Percentiles rank a stretch among this genome's conserved stretches.
Conservation (phyloP, 2,797 vertebrate genomes). For the Florisuga fusca region DNA sequence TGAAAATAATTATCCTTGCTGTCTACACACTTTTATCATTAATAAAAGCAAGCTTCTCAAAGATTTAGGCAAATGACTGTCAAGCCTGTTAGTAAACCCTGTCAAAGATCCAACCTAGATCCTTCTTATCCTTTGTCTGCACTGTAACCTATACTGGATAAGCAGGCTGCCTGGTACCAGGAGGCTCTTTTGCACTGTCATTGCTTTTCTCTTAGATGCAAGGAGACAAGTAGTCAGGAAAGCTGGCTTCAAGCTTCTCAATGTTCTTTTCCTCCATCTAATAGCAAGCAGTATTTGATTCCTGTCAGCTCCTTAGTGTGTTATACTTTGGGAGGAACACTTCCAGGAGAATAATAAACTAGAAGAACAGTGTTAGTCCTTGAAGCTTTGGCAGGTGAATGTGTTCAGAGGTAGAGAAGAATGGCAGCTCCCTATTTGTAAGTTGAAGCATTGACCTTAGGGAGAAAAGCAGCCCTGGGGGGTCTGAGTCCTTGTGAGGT, state of each 20-base stretch:
- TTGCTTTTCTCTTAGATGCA: neutral
- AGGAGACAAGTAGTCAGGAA: slow-evolving; percentile 12
- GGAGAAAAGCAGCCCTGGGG: neutral
- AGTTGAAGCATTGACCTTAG: neutral
- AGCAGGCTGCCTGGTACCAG: neutral
- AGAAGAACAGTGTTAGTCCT: neutral
- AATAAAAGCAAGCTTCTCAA: slow-evolving; percentile 12
- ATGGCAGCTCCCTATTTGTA: neutral
- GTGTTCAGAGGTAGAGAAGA: neutral
- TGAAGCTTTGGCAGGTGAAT: slow-evolving; percentile 18
- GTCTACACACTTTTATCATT: neutral
- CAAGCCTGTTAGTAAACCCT: slow-evolving; percentile 49
- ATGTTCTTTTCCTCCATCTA: neutral
- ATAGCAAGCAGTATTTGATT: slow-evolving; percentile 1
- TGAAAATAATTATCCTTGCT: neutral
- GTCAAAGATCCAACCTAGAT: slow-evolving; percentile 31
- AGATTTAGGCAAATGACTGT: slow-evolving; percentile 29
- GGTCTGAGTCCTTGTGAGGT: neutral
- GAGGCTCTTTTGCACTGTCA: slow-evolving; percentile 13
- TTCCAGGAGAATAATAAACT: slow-evolving; percentile 44
- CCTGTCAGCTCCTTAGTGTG: neutral
- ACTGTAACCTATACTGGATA: neutral
- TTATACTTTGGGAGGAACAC: neutral
- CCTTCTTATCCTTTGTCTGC: slow-evolving; percentile 32
- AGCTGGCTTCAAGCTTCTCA: slow-evolving; percentile 16